These are phyloP conservation scores for Saccostrea glomerata DNA, from an alignment of 1,140 invertebrate genomes.

Conservation along the genomic window DNA sequence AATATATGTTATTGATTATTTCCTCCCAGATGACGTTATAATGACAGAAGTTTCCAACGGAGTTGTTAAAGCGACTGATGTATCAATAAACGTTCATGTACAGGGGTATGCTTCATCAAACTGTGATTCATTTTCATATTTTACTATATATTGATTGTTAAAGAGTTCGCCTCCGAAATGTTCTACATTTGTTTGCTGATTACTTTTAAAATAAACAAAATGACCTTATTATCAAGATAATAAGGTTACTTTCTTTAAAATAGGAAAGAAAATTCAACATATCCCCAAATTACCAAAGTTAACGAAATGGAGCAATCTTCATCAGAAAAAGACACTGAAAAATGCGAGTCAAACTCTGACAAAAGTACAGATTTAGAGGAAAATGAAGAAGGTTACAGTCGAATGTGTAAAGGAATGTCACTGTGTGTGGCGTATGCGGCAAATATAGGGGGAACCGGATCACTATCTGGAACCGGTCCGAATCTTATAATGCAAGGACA, in stretches of 20 bases:
- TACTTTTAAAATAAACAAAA: not conserved
- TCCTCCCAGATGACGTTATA: not conserved
- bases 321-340: not conserved
- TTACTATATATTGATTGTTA: too few species aligned
- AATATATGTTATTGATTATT: too few species aligned
- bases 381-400: not conserved
- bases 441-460: slow-evolving; percentile 89
- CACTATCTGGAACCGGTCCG: slow-evolving; percentile 91
- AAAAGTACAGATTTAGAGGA: not conserved
- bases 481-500: slow-evolving; percentile 87
- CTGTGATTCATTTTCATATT: not conserved
- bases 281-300: not conserved
- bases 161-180: too few species aligned
- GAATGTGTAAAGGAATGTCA: slow-evolving; percentile 67
- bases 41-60: not conserved
- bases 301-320: not conserved
- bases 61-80: not conserved
- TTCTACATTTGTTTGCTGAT: too few species aligned
- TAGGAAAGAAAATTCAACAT: not conserved
- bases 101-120: not conserved
- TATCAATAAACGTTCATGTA: not conserved
- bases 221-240: not conserved
- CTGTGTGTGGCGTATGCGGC: slow-evolving; percentile 90
- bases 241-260: not conserved
- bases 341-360: not conserved